Base-by-base conservation (phyloP, 2,113 vertebrate genomes). In the Columbina picui region DNA sequence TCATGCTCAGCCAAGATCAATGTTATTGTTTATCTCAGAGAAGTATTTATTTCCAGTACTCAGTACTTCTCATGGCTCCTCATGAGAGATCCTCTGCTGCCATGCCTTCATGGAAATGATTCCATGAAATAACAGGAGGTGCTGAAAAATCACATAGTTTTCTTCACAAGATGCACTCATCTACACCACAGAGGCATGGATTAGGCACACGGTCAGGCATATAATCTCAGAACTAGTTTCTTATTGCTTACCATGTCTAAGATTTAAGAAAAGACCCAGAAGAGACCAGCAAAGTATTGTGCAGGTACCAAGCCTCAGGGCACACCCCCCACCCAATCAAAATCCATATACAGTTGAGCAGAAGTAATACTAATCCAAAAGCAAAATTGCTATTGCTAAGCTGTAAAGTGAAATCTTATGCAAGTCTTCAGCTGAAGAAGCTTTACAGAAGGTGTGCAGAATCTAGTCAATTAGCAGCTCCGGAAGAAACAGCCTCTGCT, bases 11-110 rank as follows among this genome's bases (percentile, higher is more conserved):
- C 94, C 95, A 97, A 97, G 87, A 88, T 92, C 93, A 97, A 96
- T 94, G 94, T 96, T 96, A 97, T 96, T 95, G 93, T 96, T 97
- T 96, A 96, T 96, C 70, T 84, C 94, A 71, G 63, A 93, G 80
- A 76, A 90, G 82, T 80, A 90, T 83, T 95, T 96, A 63, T 95
- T 96, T 96, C 94, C 87, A 95, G 84, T 88, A 93, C 87, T 80
- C 87, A 67, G 87, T 87, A 63, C 79, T 96, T 96, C 95, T 89
- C 87, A 86, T 73, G 60, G 87, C 63, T 96, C 38, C 55, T 96
- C 79, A 92, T 88, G 91, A 47, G 45, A 61, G 55, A 94, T 80
- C 60, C 41, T 94, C 82, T 90, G 76, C 82, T 88, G 85, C 75
- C 82, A 70, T 86, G 67, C 39, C 7, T 6, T 86, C 93, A 86